Evolutionary conservation across 2,797 vertebrate species (phyloP), one percentile per base, ranked within the genome.

Genomic region (Scolopax rusticola): DNA sequence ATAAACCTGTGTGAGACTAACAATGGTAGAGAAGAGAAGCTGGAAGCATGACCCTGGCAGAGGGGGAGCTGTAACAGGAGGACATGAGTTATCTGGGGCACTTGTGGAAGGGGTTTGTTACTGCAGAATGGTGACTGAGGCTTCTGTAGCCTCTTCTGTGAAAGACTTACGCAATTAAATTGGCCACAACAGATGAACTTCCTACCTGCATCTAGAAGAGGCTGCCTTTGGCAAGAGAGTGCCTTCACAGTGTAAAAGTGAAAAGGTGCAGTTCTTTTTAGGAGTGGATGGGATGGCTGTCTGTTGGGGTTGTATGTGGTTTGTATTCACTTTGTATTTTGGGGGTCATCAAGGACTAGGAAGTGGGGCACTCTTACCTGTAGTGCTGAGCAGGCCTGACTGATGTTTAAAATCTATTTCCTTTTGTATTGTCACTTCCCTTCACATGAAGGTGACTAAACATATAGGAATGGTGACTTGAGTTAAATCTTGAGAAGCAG

Each of bases 121-220:
- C 20, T 57, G 45, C 36, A 50, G 50, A 53, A 85, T 41, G 4
- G 6, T 18, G 23, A 41, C 43, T 9, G 7, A 43, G 30, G 9
- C 25, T 74, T 60, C 10, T n/a, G 21, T 70, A 18, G 11, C 25
- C 5, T 57, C 9, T 36, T 48, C 36, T 60, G 36, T 24, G 32
- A 54, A 53, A 45, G 28, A 15, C 5, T 0, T 2, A 2, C 43
- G 27, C 18, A 50, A 1, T 12, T 27, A 80, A 36, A 40, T 53
- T 1, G 2, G 0, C 28, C 0, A 0, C 8, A 8, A 18, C 9
- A 14, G 19, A 13, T 40, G 28, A n/a, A 8, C 16, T 73, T 94
- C 8, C 30, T 30, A 43, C 4, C 25, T 73, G 8, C 1, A 1
- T 36, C 41, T 61, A 30, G 41, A 57, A 75, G 28, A 68, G 5